These are phyloP conservation scores for Hydractinia echinata DNA, from an alignment of 30 jellyfish, hydroid and myxozoan species.

Conservation along the genomic window DNA sequence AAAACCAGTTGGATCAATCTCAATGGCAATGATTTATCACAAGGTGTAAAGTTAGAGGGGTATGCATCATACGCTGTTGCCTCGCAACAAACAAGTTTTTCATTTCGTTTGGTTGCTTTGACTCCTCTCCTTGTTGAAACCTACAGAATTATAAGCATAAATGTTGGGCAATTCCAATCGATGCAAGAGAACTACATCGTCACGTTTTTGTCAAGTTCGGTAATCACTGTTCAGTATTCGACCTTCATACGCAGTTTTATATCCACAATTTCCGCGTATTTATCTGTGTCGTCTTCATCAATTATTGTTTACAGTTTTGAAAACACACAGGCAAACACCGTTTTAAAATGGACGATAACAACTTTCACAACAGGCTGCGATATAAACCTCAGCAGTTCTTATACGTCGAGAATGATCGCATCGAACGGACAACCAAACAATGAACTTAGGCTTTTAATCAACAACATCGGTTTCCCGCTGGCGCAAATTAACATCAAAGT, in stretches of 20 bases:
- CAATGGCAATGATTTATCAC: slow-evolving; percentile 20
- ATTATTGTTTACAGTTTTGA: slow-evolving; percentile 20
- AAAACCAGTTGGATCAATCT: slow-evolving; percentile 24
- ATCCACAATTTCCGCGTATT: slow-evolving; percentile 9
- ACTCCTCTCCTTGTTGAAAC: slow-evolving; percentile 26
- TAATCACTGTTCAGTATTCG: slow-evolving; percentile 11
- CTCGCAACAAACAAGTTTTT: slow-evolving; percentile 14
- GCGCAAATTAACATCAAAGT: background rate
- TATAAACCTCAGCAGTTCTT: background rate
- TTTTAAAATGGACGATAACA: background rate
- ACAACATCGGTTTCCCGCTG: slow-evolving; percentile 11
- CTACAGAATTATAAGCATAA: background rate
- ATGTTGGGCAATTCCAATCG: background rate
- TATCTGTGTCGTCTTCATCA: background rate
- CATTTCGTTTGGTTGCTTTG: slow-evolving; percentile 29
- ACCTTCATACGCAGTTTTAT: slow-evolving; percentile 20
- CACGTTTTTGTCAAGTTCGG: slow-evolving; percentile 27
- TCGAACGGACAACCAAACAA: slow-evolving; percentile 21
- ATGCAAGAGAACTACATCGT: slow-evolving; percentile 24
- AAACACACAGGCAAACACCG: background rate
- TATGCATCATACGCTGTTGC: slow-evolving; percentile 24
- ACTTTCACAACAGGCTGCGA: slow-evolving; percentile 6
- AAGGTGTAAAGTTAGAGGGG: slow-evolving; percentile 26
- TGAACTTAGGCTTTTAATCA: background rate
- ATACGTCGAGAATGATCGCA: background rate